phyloP scores from a whole-genome alignment of 2,113 vertebrate genomes.

The Petroica traversi region DNA sequence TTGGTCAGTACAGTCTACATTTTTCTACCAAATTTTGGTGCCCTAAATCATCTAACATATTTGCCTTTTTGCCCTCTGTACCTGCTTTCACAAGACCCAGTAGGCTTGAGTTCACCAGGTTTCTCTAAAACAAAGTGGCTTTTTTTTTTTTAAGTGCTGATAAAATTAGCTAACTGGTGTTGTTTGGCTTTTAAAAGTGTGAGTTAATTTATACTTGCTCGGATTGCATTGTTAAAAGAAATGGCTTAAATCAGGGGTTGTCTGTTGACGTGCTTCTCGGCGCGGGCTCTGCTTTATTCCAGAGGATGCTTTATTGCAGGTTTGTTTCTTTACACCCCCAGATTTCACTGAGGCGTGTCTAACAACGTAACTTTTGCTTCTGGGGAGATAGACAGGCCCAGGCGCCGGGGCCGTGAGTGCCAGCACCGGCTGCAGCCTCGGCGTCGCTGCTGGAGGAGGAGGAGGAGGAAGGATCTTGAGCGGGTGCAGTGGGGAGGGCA shows the following conservation, averaged over 20 bases:
- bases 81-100: not conserved
- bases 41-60: not conserved
- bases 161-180: slow-evolving; percentile 44
- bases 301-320: slow-evolving; percentile 50
- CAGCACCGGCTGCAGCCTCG: not conserved
- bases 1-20: not conserved
- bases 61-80: not conserved
- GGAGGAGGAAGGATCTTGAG: not conserved
- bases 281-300: slow-evolving; percentile 18
- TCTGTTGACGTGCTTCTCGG: slow-evolving; percentile 48
- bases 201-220: slow-evolving; percentile 60
- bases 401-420: not conserved
- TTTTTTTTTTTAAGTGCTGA: not conserved
- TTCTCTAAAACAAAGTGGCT: slow-evolving; percentile 12
- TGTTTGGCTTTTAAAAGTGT: slow-evolving; percentile 43
- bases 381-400: not conserved
- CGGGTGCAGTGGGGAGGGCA: not conserved
- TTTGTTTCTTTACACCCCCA: slow-evolving; percentile 55
- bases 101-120: not conserved
- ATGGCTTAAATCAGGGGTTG: slow-evolving; percentile 61
- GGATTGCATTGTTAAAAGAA: slow-evolving; percentile 40
- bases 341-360: slow-evolving; percentile 55
- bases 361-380: slow-evolving; percentile 40
- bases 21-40: not conserved
- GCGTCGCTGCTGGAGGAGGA: not conserved